Conservation (phyloP, 2,888 invertebrate species). For the Cactoblastis cactorum region DNA sequence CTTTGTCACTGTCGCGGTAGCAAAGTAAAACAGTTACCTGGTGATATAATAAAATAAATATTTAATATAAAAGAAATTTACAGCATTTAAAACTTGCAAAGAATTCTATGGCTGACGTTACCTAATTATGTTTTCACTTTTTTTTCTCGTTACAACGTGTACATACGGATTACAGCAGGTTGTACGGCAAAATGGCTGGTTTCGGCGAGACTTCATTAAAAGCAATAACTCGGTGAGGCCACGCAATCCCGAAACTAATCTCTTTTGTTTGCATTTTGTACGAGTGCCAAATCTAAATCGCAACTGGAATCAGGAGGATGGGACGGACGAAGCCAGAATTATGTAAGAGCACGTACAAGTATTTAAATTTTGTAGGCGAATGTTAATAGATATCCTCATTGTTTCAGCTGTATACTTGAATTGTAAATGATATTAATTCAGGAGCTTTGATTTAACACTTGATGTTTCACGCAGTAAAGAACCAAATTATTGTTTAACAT, state of each 20-base stretch:
- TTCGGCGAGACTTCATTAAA: constrained; percentile 47
- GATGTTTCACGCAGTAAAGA: too few relatives aligned
- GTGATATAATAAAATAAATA: too few relatives aligned
- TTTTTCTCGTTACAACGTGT: background rate
- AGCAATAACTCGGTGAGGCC: constrained; percentile 43
- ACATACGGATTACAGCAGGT: constrained; percentile 29
- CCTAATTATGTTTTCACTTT: constrained; percentile 10
- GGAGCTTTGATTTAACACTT: background rate
- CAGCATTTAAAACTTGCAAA: background rate
- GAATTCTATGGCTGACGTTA: background rate
- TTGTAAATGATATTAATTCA: too few relatives aligned
- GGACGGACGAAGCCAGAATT: constrained; percentile 17
- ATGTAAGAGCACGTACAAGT: constrained; percentile 11
- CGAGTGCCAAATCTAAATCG: constrained; percentile 48
- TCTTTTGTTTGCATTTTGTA: constrained; percentile 63
- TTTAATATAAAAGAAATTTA: too few relatives aligned
- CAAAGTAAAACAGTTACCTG: too few relatives aligned
- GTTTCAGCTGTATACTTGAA: background rate
- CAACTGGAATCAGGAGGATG: constrained; percentile 40
- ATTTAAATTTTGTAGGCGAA: constrained; percentile 1
- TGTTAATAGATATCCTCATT: background rate
- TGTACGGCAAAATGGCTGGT: constrained; percentile 13
- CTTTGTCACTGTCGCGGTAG: too few relatives aligned
- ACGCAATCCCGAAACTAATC: constrained; percentile 58
- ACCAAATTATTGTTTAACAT: too few relatives aligned